Evolutionary conservation across 1,140 invertebrate species (phyloP), one percentile per base, ranked within the genome.

Genomic region (Microvelia longipes): DNA sequence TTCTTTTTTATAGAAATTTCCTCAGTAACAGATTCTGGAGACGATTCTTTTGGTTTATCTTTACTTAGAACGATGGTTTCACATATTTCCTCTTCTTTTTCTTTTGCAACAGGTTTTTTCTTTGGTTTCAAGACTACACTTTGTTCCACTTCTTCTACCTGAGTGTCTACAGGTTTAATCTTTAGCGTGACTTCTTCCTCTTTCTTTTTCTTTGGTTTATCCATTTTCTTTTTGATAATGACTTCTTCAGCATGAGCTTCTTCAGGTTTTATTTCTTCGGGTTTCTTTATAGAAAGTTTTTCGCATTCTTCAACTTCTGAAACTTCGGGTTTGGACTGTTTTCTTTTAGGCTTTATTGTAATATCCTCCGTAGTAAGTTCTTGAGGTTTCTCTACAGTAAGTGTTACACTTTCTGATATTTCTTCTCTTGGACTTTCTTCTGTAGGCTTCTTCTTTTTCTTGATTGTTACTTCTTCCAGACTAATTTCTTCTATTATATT

Each of bases 241-340:
- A 85, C 66, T 61, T 82, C 80, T 72, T 81, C 79, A 1, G 78
- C 77, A 66, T 77, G 78, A 73, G 81, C 80, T 71, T 80, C 78
- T 24, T 73, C 70, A 0, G 73, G 70, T 0, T 75, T 72, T 25
- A 70, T 71, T 69, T 77, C 76, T 28, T 35, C 29, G 2, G 78
- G 79, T 1, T 78, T 78, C 68, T 78, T 81, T 70, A 79, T 80
- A 67, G 79, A 80, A 71, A 73, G 74, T 69, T 24, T 75, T 24
- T 81, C 67, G 28, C 75, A 72, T 66, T 74, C 76, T 2, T 70
- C 69, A 35, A 70, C 70, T 73, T 78, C 75, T 67, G 78, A 74
- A 11, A 50, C 35, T n/a, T n/a, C n/a, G n/a, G n/a, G n/a, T n/a
- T n/a, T n/a, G n/a, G n/a, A n/a, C n/a, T n/a, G n/a, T n/a, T n/a